Conservation (phyloP, 2,113 vertebrate genomes). For the Pangasianodon hypophthalmus region DNA sequence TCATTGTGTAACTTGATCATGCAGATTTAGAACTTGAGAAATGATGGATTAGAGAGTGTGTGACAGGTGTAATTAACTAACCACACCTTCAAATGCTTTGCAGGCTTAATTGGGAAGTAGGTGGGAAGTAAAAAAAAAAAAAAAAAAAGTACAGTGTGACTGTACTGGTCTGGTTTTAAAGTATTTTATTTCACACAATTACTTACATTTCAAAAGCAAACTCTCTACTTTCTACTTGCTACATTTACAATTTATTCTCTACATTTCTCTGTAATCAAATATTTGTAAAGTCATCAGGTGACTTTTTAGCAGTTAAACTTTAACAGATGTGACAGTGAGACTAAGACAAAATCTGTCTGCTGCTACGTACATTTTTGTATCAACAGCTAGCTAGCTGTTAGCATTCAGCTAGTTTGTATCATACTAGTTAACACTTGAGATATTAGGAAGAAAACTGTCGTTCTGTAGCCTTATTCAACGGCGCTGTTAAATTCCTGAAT, state of each 20-base stretch:
- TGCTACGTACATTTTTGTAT: not conserved
- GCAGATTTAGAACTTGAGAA: not conserved
- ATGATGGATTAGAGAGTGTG: not conserved
- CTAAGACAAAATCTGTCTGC: too few relatives aligned
- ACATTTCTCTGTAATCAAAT: not conserved
- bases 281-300: not conserved
- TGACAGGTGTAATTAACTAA: not conserved
- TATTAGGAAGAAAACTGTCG: too few relatives aligned
- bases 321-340: not conserved
- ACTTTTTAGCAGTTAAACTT: not conserved
- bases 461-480: too few relatives aligned
- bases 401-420: not conserved
- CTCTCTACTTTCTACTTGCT: not conserved
- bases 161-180: not conserved
- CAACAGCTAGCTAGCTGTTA: too few relatives aligned
- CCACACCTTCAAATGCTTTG: not conserved
- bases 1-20: not conserved
- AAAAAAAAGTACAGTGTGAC: not conserved
- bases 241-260: not conserved
- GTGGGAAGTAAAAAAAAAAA: not conserved
- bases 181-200: not conserved
- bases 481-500: too few relatives aligned
- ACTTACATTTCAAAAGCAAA: not conserved
- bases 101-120: not conserved
- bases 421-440: not conserved